Conservation (phyloP, 1,140 invertebrate genomes). For the Chelonus insularis region DNA sequence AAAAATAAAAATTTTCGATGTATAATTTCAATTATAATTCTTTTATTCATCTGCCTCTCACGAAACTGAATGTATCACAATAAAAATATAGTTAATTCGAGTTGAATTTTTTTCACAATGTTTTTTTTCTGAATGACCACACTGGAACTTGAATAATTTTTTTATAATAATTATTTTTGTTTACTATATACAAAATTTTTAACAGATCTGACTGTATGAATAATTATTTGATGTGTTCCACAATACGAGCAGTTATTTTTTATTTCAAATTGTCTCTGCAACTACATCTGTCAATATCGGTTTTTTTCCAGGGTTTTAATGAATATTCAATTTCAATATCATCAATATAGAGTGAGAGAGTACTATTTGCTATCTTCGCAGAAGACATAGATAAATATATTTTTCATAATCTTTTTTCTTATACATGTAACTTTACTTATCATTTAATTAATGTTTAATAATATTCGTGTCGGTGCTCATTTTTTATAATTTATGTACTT, state of each 20-base stretch:
- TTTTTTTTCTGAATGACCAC: conserved; percentile 29
- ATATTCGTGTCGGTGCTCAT: conserved; percentile 60
- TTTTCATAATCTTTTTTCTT: conserved; percentile 59
- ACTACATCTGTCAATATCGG: conserved; percentile 45
- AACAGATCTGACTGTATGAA: conserved; percentile 42
- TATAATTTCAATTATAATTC: no score
- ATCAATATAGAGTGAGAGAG: conserved; percentile 61
- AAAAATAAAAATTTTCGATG: no score
- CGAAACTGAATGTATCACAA: conserved; percentile 16
- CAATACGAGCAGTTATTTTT: conserved; percentile 35
- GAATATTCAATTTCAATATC: conserved; percentile 48
- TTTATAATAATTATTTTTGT: conserved; percentile 40
- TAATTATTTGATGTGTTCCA: conserved; percentile 40
- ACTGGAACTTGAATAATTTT: conserved; percentile 43
- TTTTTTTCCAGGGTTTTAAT: conserved; percentile 19
- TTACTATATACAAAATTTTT: conserved; percentile 49
- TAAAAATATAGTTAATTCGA: no score
- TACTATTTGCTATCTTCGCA: conserved; percentile 65
- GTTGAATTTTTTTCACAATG: no score
- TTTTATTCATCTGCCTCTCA: no score
- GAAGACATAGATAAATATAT: conserved; percentile 66
- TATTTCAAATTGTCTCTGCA: conserved; percentile 37
- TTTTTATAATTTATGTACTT: conserved; percentile 52
- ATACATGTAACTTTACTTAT: conserved; percentile 56
- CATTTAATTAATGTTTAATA: conserved; percentile 62